These are phyloP conservation scores for Brenthis hecate DNA, from an alignment of 2,888 invertebrate genomes.

Conservation along the genomic window DNA sequence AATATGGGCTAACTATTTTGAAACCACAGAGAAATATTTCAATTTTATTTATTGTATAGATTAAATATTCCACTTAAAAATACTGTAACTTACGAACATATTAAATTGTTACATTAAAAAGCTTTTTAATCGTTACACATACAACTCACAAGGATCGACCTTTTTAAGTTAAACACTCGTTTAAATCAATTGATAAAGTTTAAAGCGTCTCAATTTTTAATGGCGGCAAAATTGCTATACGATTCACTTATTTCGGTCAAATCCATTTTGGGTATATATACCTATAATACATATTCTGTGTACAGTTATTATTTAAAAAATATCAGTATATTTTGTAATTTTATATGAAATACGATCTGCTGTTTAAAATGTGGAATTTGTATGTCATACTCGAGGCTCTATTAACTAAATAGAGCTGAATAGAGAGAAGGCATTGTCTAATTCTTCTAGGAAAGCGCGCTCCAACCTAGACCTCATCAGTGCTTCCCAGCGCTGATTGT, in stretches of 20 bases:
- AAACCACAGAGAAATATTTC: not conserved
- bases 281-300: too few relatives aligned
- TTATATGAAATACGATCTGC: too few relatives aligned
- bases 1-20: too few relatives aligned
- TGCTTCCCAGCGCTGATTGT: too few relatives aligned
- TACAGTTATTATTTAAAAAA: too few relatives aligned
- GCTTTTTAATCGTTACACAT: constrained; percentile 16
- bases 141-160: constrained; percentile 19
- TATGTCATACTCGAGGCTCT: too few relatives aligned
- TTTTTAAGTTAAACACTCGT: constrained; percentile 27
- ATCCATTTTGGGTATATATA: not conserved
- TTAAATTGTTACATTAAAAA: constrained; percentile 25
- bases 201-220: constrained; percentile 31
- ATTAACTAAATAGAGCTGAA: too few relatives aligned
- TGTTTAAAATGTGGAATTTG: too few relatives aligned
- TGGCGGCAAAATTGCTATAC: constrained; percentile 15
- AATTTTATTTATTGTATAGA: not conserved
- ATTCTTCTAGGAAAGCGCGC: too few relatives aligned
- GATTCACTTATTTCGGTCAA: constrained; percentile 1
- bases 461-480: too few relatives aligned
- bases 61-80: not conserved
- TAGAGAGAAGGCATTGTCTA: too few relatives aligned
- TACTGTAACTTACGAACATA: not conserved
- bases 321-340: too few relatives aligned
- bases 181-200: constrained; percentile 37